Conservation (phyloP, 2,113 vertebrate species). For the Xiphophorus maculatus region DNA sequence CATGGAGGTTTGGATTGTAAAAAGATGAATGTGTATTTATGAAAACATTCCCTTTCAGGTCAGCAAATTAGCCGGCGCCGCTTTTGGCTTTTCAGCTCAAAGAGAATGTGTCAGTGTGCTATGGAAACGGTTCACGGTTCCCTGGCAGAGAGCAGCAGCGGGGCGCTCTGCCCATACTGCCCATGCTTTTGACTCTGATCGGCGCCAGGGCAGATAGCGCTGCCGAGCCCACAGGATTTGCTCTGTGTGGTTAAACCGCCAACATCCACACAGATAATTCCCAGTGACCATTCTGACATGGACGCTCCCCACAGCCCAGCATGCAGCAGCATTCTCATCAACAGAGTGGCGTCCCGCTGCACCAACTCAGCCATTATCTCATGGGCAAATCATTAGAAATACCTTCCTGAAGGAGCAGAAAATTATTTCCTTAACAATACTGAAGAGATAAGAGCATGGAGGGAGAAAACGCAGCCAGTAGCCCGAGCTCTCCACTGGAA, state of each 20-base stretch:
- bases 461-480: constrained; percentile 42
- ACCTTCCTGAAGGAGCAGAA: constrained; percentile 14
- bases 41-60: background rate
- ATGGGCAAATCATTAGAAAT: constrained; percentile 35
- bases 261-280: constrained; percentile 30
- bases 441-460: constrained; percentile 44
- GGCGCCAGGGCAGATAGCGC: constrained; percentile 47
- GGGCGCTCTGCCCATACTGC: constrained; percentile 32
- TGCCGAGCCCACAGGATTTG: constrained; percentile 47
- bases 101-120: constrained; percentile 26
- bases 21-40: constrained; percentile 16
- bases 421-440: constrained; percentile 41
- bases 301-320: constrained; percentile 2
- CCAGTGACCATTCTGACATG: background rate
- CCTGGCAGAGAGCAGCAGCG: constrained; percentile 35
- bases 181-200: constrained; percentile 50
- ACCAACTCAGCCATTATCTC: constrained; percentile 11
- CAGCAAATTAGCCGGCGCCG: constrained; percentile 1
- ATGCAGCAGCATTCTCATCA: constrained; percentile 2
- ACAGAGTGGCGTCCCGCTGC: too few relatives aligned
- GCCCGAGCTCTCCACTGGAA: constrained; percentile 47
- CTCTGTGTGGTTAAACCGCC: constrained; percentile 18
- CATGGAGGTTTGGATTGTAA: background rate
- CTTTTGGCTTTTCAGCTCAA: constrained; percentile 21
- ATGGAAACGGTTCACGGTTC: constrained; percentile 42